Base-by-base conservation (phyloP, 2,888 invertebrate genomes). In the Protonemura montana region DNA sequence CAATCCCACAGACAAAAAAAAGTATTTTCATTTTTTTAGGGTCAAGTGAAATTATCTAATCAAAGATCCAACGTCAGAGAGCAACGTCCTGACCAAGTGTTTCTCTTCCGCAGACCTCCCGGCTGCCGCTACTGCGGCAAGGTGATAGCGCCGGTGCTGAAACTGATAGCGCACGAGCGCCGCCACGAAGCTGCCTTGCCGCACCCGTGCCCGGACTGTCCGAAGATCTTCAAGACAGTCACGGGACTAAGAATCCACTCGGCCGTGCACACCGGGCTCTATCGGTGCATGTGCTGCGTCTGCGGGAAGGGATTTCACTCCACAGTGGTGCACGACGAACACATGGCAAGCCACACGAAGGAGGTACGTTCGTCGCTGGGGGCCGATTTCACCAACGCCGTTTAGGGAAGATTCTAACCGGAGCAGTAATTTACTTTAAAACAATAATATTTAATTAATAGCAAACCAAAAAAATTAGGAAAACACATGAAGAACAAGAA, bases 201-300 rank as follows among this genome's bases (percentile, higher is more conserved):
- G 16, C 81, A 80, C 59, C 85, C 87, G n/a, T 88, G 88, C 87
- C n/a, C 82, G n/a, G 27, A 76, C 30, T 88, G 88, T 85, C 59
- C 59, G 13, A 87, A 87, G 76, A 85, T 87, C 28, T 88, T 88
- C 85, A 82, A 81, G 29, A 88, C 88, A 25, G 87, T 88, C 26
- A 87, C 88, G 21, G 89, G 89, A 25, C 86, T 89, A 13, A 87
- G 86, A 27, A 82, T 87, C 27, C 89, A 89, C 87, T 87, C 87
- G 86, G 87, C 88, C 13, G 82, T 88, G 27, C 89, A 89, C 77
- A 88, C 89, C n/a, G 89, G 89, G 10, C 86, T 88, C 42, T 89
- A 88, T 84, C 88, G 88, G 28, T 84, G 87, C 3, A 87, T 87
- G 35, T 89, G 89, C 87, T 88, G 88, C 82, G 85, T 88, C 30